phyloP scores from a whole-genome alignment of 2,888 invertebrate species.

The Stomorhina lunata region DNA sequence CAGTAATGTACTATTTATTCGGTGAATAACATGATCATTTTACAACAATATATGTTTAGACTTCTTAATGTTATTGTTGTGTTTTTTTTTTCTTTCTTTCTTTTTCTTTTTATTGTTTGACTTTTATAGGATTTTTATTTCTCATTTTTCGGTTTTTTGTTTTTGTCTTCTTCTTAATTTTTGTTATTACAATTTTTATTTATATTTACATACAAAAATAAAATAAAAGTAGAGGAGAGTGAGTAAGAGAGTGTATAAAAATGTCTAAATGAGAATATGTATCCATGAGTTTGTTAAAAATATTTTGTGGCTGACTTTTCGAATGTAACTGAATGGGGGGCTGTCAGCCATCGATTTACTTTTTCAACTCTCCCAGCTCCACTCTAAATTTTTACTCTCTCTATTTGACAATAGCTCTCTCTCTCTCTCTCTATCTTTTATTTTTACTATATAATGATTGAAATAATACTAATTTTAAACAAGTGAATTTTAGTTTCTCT shows the following conservation, averaged over 20 bases:
- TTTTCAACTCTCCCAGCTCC: neutral
- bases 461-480: slow-evolving; percentile 40
- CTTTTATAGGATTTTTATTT: slow-evolving; percentile 16
- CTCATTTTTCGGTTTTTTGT: no score
- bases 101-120: neutral
- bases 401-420: no score
- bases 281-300: slow-evolving; percentile 12
- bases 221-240: no score
- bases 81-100: neutral
- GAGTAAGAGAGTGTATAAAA: neutral
- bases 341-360: slow-evolving; percentile 33
- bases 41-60: slow-evolving; percentile 24
- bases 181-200: slow-evolving; percentile 16
- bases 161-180: no score
- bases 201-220: no score
- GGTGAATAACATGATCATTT: slow-evolving; percentile 55
- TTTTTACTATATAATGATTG: no score
- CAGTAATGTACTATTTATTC: neutral
- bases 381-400: neutral
- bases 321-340: slow-evolving; percentile 4
- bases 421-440: no score
- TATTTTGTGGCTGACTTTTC: neutral
- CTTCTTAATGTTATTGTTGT: slow-evolving; percentile 10
- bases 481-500: slow-evolving; percentile 51
- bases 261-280: neutral